Evolutionary conservation across 2,888 invertebrate species (phyloP).

Genomic region (Melanostoma mellinum): DNA sequence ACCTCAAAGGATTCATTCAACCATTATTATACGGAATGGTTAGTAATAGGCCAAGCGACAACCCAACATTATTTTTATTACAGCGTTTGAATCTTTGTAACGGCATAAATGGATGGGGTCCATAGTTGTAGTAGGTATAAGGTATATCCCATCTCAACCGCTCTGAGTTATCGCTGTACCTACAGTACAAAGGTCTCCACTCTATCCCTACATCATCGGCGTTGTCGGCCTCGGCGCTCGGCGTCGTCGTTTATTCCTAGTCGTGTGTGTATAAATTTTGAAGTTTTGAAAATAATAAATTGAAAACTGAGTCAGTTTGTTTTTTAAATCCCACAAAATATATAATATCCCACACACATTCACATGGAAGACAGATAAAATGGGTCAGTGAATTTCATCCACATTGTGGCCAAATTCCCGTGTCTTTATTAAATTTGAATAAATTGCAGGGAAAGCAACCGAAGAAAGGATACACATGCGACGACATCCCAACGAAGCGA

Average conservation of each 20-base stretch:
- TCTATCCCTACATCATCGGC: neutral
- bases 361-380: conserved; percentile 48
- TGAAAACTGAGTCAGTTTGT: conserved; percentile 22
- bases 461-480: conserved; percentile 60
- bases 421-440: conserved; percentile 76
- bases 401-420: conserved; percentile 74
- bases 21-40: conserved; percentile 72
- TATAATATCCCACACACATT: conserved; percentile 21
- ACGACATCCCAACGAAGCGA: conserved; percentile 49
- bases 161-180: conserved; percentile 26
- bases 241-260: conserved; percentile 18
- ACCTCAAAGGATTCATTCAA: conserved; percentile 73
- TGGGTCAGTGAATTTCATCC: conserved; percentile 75
- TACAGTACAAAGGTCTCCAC: conserved; percentile 4
- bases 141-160: conserved; percentile 6
- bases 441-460: conserved; percentile 73
- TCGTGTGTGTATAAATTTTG: conserved; percentile 49
- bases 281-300: conserved; percentile 41
- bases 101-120: neutral
- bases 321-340: conserved; percentile 38
- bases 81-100: conserved; percentile 24
- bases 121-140: neutral
- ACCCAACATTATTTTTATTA: conserved; percentile 69
- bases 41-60: conserved; percentile 72
- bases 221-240: no score